A percentile compares a stretch with the other conserved stretches of the same genome.
phyloP scores from a whole-genome alignment of 2,113 vertebrate species.

The Serilophus lunatus region DNA sequence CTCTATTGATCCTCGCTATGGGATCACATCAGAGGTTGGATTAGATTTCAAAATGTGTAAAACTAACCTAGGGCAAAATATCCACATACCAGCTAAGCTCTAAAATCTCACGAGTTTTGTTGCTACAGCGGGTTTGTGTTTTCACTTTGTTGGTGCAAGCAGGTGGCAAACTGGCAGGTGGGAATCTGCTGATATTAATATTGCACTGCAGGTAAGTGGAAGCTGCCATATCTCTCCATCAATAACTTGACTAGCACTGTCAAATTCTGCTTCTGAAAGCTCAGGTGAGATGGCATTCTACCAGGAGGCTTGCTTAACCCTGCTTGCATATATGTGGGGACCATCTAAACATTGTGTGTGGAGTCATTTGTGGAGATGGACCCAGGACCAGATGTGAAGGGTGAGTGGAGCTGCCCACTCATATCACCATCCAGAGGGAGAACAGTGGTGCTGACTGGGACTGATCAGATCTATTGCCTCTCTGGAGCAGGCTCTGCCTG shows the following conservation, averaged over 20 bases:
- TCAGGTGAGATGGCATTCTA: background rate
- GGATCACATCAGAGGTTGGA: background rate
- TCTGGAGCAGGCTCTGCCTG: background rate
- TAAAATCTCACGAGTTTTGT: background rate
- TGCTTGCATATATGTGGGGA: rapidly evolving
- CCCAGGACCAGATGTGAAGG: background rate
- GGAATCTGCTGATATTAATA: background rate
- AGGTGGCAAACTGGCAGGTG: background rate
- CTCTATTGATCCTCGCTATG: rapidly evolving
- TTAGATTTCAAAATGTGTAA: background rate
- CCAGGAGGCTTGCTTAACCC: background rate
- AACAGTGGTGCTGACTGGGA: background rate
- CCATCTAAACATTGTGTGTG: background rate
- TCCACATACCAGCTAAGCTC: background rate
- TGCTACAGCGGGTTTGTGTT: background rate
- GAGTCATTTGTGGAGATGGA: rapidly evolving
- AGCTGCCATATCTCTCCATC: background rate
- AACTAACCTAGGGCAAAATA: background rate
- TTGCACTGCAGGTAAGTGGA: background rate
- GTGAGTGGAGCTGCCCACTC: background rate
- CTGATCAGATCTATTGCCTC: background rate
- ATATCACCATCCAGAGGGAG: background rate
- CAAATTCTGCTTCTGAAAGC: background rate
- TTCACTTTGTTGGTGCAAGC: background rate
- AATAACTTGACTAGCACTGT: background rate